Evolutionary conservation across 2,113 vertebrate genomes (phyloP), one percentile per base, ranked within the genome.

Genomic region (Myrmecobius fasciatus): DNA sequence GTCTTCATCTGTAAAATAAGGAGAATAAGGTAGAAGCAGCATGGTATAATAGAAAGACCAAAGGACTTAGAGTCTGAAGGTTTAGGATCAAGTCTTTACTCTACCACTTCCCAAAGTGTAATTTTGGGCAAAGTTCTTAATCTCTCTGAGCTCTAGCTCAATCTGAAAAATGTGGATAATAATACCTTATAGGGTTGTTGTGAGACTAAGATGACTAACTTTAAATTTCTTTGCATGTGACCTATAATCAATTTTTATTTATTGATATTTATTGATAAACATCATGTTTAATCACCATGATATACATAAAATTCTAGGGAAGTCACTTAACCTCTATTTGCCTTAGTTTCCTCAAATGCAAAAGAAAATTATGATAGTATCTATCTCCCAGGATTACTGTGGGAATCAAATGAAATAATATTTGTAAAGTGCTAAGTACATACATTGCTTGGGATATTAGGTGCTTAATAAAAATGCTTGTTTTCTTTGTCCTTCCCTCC

Each of bases 41-140:
- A 60, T 31, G 10, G 25, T 56, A 31, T 31, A 60, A 36, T 36
- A 2, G 1, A 83, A 94, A 92, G 91, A 89, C 93, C 46, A 67
- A 67, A 67, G 53, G 48, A 49, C 91, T 92, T 47, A 90, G 92
- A 46, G 47, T 92, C 51, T 46, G 89, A 83, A 83, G 94, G 67
- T 95, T 95, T 25, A 83, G 88, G 93, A 83, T 95, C 51, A 89
- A 75, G 89, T 26, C 94, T 75, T 53, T 75, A 56, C 91, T 92
- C 88, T 25, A n/a, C 90, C 92, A 94, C n/a, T 89, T 91, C 49
- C 36, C 60, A 67, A 31, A 28, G 9, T 31, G 3, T 60, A 60
- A 31, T 28, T 28, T 31, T 11, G 28, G 54, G 26, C 54, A 25
- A 60, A 60, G 26, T 60, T 25, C 56, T 31, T 60, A 52, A 0